These are phyloP conservation scores for Pterocles burchelli DNA, from an alignment of 2,113 vertebrate species.

Conservation along the genomic window DNA sequence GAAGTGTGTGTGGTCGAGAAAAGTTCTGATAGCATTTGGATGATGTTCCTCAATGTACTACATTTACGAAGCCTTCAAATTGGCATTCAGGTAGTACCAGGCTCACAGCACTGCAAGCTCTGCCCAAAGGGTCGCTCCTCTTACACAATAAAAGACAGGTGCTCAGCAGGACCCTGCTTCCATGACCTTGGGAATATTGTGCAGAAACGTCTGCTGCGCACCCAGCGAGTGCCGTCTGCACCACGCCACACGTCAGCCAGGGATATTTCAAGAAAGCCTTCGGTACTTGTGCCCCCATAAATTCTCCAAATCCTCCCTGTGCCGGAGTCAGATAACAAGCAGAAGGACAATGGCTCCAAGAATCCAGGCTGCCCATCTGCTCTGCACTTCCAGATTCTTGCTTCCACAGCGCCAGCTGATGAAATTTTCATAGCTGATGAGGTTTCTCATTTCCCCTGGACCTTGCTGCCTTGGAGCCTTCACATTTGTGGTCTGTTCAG, in stretches of 20 bases:
- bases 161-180: background rate
- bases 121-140: background rate
- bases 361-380: slow-evolving; percentile 81
- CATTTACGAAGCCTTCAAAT: background rate
- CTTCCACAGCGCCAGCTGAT: slow-evolving; percentile 73
- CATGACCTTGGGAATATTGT: slow-evolving; percentile 50
- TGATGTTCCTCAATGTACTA: background rate
- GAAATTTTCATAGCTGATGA: slow-evolving; percentile 77
- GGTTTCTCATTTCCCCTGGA: slow-evolving; percentile 64
- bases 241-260: slow-evolving; percentile 52
- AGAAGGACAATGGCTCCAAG: slow-evolving; percentile 77
- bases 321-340: slow-evolving; percentile 77
- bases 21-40: background rate
- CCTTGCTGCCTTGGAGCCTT: slow-evolving; percentile 55
- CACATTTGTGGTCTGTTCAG: slow-evolving; percentile 65
- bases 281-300: slow-evolving; percentile 74
- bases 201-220: background rate
- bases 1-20: fast-evolving
- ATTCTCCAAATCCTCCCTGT: slow-evolving; percentile 75
- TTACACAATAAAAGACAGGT: slow-evolving; percentile 36
- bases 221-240: background rate
- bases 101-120: background rate
- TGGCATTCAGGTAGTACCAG: background rate
- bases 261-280: slow-evolving; percentile 76
- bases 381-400: slow-evolving; percentile 71